Evolutionary conservation across 2,888 invertebrate species (phyloP), one percentile per base, ranked within the genome.

Genomic region (Noctua comes): DNA sequence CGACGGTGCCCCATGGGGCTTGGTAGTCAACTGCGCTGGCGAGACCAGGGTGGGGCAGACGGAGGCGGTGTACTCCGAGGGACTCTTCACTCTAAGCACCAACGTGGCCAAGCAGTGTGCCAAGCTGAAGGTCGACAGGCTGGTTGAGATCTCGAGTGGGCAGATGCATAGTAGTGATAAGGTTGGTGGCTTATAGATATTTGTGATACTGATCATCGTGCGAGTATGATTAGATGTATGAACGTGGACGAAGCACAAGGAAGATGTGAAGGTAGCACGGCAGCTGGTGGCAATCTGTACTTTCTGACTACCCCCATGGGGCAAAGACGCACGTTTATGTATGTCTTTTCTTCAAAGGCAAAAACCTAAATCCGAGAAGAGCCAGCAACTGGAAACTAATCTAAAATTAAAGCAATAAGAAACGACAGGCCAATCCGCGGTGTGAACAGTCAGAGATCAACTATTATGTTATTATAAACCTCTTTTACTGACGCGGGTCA

Each of bases 31-130:
- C 96, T 98, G 99, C 93, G 99, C 99, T 1, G 98, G 98, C 4
- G 99, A 99, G 96, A 99, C 99, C 7, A 98, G 99, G 93, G 97
- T 98, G 77, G 98, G 98, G 27, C 99, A 99, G 96, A 98, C 98
- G 21, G 99, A 99, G 93, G 98, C 98, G 5, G 98, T 99, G 36
- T 99, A 99, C 95, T 97, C 98, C 89, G 99, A 99, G 94, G 99
- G 99, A 24, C 98, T 99, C 86, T 97, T 98, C 80, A 98, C 98
- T 88, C 96, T 99, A 59, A 98, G 98, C 93, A 91, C 98, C 62
- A 99, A 99, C 92, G 99, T 99, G 94, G 99, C 98, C 21, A 97
- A 97, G 84, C 97, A 98, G 93, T 98, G 99, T 48, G 98, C 98
- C 7, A 97, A 97, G 86, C 97, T 97, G 74, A 97, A 97, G 74